Evolutionary conservation across 2,113 vertebrate species (phyloP).

Genomic region (Neogobius melanostomus): DNA sequence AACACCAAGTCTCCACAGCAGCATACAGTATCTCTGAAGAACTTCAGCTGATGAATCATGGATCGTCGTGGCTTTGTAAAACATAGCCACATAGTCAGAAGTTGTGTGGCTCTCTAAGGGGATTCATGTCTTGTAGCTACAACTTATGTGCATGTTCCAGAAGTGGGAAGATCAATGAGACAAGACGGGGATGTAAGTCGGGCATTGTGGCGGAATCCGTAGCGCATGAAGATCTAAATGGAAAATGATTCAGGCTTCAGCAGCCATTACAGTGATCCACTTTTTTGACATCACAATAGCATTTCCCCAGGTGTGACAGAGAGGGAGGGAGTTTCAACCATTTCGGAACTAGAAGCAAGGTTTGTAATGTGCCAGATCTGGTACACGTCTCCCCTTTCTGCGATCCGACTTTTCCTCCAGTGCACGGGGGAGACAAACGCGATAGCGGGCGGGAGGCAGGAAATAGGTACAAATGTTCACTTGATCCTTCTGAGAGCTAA

Average conservation of each 20-base stretch:
- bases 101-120: slow-evolving; percentile 44
- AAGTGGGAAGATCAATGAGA: slow-evolving; percentile 32
- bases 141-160: slow-evolving; percentile 32
- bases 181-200: slow-evolving; percentile 28
- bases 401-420: slow-evolving; percentile 13
- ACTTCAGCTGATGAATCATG: slow-evolving; percentile 43
- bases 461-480: slow-evolving; percentile 38
- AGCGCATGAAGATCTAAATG: slow-evolving; percentile 23
- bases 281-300: slow-evolving; percentile 45
- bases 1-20: slow-evolving; percentile 46
- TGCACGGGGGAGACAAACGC: slow-evolving; percentile 11
- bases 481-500: slow-evolving; percentile 45
- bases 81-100: slow-evolving; percentile 31
- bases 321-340: slow-evolving; percentile 12
- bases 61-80: slow-evolving; percentile 32
- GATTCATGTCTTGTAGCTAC: slow-evolving; percentile 38
- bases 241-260: slow-evolving; percentile 28
- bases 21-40: slow-evolving; percentile 38
- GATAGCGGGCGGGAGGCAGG: slow-evolving; percentile 10
- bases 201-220: slow-evolving; percentile 22
- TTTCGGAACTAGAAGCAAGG: slow-evolving; percentile 31
- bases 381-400: slow-evolving; percentile 15
- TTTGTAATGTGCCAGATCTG: slow-evolving; percentile 31
- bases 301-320: slow-evolving; percentile 51
- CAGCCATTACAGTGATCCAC: slow-evolving; percentile 4